phyloP scores from a whole-genome alignment of 1,140 invertebrate species.

The Helicorthomorpha holstii region DNA sequence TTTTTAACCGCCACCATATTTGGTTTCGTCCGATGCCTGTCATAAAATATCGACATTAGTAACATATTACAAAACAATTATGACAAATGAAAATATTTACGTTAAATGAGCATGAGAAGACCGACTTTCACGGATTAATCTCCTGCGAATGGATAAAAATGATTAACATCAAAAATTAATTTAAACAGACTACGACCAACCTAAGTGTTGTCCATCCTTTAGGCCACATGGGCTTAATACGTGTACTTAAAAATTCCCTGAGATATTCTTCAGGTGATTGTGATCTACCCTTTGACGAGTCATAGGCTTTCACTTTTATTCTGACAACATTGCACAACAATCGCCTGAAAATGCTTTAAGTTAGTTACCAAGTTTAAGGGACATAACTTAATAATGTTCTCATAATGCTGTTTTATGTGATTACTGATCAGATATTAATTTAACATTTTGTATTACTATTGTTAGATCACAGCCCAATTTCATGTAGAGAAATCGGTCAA shows the following conservation, averaged over 20 bases:
- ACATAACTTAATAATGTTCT: not conserved
- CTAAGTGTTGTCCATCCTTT: slow-evolving; percentile 36
- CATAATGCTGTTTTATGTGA: not conserved
- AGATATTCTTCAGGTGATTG: slow-evolving; percentile 36
- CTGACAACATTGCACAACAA: slow-evolving; percentile 30
- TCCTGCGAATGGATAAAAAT: slow-evolving; percentile 16
- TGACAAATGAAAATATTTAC: slow-evolving; percentile 9
- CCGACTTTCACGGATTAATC: slow-evolving; percentile 22
- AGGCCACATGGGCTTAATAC: slow-evolving; percentile 38
- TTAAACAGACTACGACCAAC: slow-evolving; percentile 13
- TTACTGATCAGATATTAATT: not conserved
- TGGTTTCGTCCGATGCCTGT: slow-evolving; percentile 17
- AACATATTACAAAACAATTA: not conserved
- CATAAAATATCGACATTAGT: slow-evolving; percentile 3
- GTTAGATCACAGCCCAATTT: not conserved
- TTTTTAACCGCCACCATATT: slow-evolving; percentile 7
- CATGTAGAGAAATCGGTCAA: too few species aligned
- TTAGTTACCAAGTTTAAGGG: not conserved
- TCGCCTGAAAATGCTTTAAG: slow-evolving; percentile 19
- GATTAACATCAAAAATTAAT: too few species aligned
- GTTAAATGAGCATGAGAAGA: slow-evolving; percentile 17
- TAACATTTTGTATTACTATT: not conserved
- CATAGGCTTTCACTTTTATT: slow-evolving; percentile 32
- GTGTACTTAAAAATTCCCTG: slow-evolving; percentile 30
- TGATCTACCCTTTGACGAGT: slow-evolving; percentile 29